Base-by-base conservation (phyloP, 2,888 invertebrate species). In the Coelinius sp. region DNA sequence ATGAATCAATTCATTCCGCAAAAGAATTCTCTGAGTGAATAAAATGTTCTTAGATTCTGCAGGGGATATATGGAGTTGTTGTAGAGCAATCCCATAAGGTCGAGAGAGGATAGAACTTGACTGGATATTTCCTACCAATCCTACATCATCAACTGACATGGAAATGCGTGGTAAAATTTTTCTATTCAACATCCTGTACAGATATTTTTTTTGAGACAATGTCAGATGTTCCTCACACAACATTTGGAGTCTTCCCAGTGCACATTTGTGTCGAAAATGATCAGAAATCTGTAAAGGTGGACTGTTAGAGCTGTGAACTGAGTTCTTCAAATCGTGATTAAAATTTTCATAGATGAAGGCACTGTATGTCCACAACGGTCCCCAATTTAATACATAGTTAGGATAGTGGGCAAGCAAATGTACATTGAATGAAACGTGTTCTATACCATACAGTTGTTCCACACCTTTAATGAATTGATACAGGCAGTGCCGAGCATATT, bases 331-430 rank as follows among this genome's bases (percentile, higher is more conserved):
- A n/a, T 66, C 8, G 8, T 71, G 72, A 63, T 76, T 77, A 12
- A 68, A 71, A 68, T 72, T 64, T 65, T 78, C 78, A 56, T 73
- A 79, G 2, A 44, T 35, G 38, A 71, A 78, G 4, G 74, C 72
- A 68, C 67, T 75, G 35, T 77, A 73, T 8, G 63, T 66, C 69
- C 71, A 73, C 7, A 78, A 31, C 22, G 76, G 75, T 25, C 76
- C 76, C 74, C 75, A 78, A 64, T 78, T 70, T 5, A 52, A 44
- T 31, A 76, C 76, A 56, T 71, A 74, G 52, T 65, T 8, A 2
- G 56, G 4, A 17, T 77, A 70, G 69, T 79, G 78, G 4, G 66
- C 10, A 4, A 77, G 64, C 12, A 75, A 68, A 46, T 79, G 77
- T 1, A 78, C 56, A 68, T 77, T 78, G 41, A 68, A 78, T 1